phyloP scores from a whole-genome alignment of 2,888 invertebrate species.

The Scaptomyza tumidula region DNA sequence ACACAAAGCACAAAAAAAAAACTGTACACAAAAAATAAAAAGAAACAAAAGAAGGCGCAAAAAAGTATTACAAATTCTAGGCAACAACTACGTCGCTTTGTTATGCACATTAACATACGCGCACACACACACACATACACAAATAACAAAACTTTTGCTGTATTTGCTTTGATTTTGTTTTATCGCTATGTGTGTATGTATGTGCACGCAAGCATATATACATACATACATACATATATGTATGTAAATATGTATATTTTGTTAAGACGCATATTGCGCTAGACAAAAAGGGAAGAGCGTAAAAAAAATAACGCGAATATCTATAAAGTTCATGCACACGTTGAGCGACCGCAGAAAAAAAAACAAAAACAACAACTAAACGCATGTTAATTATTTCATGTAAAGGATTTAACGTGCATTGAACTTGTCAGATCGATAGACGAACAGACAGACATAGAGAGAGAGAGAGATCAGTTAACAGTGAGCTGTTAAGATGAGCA shows the following conservation, averaged over 20 bases:
- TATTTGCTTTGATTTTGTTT: constrained; percentile 24
- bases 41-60: constrained; percentile 44
- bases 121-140: constrained; percentile 16
- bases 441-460: neutral
- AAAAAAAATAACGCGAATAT: constrained; percentile 55
- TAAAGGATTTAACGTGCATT: constrained; percentile 73
- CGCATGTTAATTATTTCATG: constrained; percentile 56
- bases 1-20: too few species aligned
- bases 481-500: constrained; percentile 23
- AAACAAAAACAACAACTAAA: too few species aligned
- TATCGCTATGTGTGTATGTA: neutral
- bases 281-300: constrained; percentile 56
- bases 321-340: constrained; percentile 76
- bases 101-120: constrained; percentile 58
- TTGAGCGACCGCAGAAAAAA: constrained; percentile 21
- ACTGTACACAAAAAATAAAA: constrained; percentile 6
- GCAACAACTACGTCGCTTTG: constrained; percentile 61
- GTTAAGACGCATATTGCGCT: constrained; percentile 72
- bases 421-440: constrained; percentile 42
- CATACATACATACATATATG: constrained; percentile 8
- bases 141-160: neutral
- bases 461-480: constrained; percentile 3
- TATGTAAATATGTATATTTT: constrained; percentile 23
- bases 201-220: constrained; percentile 7
- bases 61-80: constrained; percentile 73